Evolutionary conservation across 2,797 vertebrate species (phyloP), one percentile per base, ranked within the genome.

Genomic region (Arremon brunneinucha): DNA sequence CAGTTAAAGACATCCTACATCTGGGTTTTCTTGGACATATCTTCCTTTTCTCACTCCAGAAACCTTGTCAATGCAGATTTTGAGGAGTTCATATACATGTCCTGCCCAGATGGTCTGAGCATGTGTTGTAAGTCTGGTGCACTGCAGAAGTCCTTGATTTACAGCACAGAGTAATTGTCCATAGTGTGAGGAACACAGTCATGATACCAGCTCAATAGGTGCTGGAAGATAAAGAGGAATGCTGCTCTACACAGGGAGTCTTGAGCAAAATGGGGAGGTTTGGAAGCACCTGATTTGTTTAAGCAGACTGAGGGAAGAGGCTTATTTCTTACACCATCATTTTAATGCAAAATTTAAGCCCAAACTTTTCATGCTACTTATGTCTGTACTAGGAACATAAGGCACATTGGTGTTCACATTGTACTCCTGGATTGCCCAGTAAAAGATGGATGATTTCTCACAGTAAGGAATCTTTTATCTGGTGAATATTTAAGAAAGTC

Each of bases 71-170:
- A 46, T 89, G 84, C 56, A 78, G 71, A 78, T 93, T 94, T 92
- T 92, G 34, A 75, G 60, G 57, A 60, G 63, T 68, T 83, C 34
- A 22, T 47, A 27, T 55, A 14, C 85, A 72, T 62, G 39, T 50
- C 74, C 69, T 84, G 43, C 47, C 85, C 95, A 96, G 83, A 96
- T 94, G 93, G 63, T 76, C 50, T 72, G 74, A 90, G 87, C 55
- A 59, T 86, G 77, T 90, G 63, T 59, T 90, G 3, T 62, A 89
- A 72, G 50, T 43, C 77, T 87, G 67, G n/a, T 72, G 74, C 2
- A 1, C 67, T 94, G 76, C 83, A 90, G 49, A 65, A 94, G 43
- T 52, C 77, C 77, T 47, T 93, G 90, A 93, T 93, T 94, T 95
- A 90, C 77, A 52, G 63, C 85, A 43, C 0, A 2, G 62, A 82